Evolutionary conservation across 2,113 vertebrate species (phyloP).

Genomic region (Progne subis): DNA sequence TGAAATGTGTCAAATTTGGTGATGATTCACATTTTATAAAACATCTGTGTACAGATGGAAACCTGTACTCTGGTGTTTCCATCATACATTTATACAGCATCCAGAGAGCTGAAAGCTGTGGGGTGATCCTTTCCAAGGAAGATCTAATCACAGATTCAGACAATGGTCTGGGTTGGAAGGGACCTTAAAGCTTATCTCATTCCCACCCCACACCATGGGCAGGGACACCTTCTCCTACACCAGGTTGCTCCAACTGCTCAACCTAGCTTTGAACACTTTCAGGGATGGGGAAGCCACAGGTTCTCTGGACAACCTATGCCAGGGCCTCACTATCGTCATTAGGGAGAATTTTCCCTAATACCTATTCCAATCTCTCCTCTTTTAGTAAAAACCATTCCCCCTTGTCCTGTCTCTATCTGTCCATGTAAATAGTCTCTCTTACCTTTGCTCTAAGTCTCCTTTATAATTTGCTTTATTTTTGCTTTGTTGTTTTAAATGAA

Average conservation of each 20-base stretch:
- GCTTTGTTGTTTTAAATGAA: background rate
- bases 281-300: background rate
- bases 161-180: background rate
- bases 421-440: background rate
- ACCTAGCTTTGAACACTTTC: background rate
- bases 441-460: background rate
- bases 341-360: background rate
- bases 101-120: background rate
- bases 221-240: background rate
- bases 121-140: background rate
- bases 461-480: background rate
- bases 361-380: background rate
- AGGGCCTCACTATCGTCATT: background rate
- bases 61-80: background rate
- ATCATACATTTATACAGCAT: background rate
- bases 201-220: background rate
- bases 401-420: background rate
- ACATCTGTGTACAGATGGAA: rapidly evolving
- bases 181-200: background rate
- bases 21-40: background rate
- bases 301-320: background rate
- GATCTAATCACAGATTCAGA: background rate
- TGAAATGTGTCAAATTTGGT: background rate
- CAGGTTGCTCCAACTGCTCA: rapidly evolving
- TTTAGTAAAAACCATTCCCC: background rate